These are phyloP conservation scores for Mormyrops boulengeri DNA, from an alignment of 2,797 vertebrate species.

Conservation along the genomic window DNA sequence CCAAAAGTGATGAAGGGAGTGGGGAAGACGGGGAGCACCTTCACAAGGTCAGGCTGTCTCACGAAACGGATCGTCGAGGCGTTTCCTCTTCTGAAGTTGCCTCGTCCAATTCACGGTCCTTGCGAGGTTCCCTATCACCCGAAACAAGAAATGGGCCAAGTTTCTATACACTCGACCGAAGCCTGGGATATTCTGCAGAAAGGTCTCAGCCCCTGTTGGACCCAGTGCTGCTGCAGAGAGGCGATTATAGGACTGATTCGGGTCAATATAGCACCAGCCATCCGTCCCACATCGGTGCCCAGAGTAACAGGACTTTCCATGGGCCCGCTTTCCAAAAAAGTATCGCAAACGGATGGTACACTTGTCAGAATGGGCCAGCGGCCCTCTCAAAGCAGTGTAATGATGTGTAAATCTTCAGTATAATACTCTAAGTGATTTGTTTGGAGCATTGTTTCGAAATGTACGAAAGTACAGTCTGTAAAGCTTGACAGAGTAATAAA, in stretches of 20 bases:
- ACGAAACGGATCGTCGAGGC: conserved; percentile 41
- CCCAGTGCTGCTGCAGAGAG: conserved; percentile 60
- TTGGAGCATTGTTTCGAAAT: background rate
- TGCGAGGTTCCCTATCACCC: conserved; percentile 51
- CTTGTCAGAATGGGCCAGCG: conserved; percentile 66
- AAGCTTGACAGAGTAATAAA: background rate
- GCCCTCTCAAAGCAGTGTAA: conserved; percentile 60
- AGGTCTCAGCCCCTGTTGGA: conserved; percentile 65
- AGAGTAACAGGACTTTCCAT: conserved; percentile 56
- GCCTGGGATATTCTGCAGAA: conserved; percentile 62
- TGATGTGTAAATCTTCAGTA: conserved; percentile 54
- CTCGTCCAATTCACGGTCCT: conserved; percentile 32
- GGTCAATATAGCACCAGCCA: conserved; percentile 59
- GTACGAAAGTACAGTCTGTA: background rate
- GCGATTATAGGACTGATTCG: conserved; percentile 58
- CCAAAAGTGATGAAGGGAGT: conserved; percentile 49
- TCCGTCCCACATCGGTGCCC: conserved; percentile 52
- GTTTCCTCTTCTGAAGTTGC: conserved; percentile 37
- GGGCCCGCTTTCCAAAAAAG: conserved; percentile 64
- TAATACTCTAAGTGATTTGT: background rate
- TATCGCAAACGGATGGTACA: conserved; percentile 70
- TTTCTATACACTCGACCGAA: conserved; percentile 65
- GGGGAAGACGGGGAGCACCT: conserved; percentile 41
- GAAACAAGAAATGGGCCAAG: conserved; percentile 65
- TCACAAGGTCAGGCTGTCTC: conserved; percentile 48